These are phyloP conservation scores for Himantopus leucocephalus DNA, from an alignment of 2,113 vertebrate species.

Conservation along the genomic window DNA sequence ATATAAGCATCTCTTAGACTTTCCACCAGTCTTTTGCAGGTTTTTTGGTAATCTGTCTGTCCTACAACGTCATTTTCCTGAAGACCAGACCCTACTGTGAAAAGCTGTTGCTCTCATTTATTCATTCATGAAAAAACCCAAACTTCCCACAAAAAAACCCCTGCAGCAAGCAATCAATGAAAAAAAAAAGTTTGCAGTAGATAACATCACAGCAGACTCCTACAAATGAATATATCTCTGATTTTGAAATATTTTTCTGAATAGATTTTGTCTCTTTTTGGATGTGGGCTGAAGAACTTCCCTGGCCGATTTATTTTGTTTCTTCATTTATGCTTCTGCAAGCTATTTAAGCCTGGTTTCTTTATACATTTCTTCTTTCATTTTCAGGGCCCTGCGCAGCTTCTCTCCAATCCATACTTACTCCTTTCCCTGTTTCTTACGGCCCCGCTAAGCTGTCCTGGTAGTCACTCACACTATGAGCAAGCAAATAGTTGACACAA, in stretches of 20 bases:
- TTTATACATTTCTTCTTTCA: not conserved
- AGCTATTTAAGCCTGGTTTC: not conserved
- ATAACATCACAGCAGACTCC: not conserved
- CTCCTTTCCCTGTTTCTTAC: not conserved
- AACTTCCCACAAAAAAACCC: not conserved
- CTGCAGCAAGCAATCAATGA: not conserved
- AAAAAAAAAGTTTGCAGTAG: not conserved
- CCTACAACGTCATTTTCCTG: not conserved
- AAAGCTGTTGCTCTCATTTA: not conserved
- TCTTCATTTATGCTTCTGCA: not conserved
- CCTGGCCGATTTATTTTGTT: not conserved
- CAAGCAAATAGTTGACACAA: conserved; percentile 52
- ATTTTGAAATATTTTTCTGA: not conserved
- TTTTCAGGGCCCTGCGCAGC: not conserved
- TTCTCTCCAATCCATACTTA: not conserved
- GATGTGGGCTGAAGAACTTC: not conserved
- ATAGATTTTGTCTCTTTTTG: not conserved
- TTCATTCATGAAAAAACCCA: not conserved
- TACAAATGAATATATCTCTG: not conserved
- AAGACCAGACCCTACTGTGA: not conserved
- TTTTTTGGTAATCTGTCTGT: not conserved
- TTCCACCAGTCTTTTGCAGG: not conserved
- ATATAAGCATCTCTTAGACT: not conserved
- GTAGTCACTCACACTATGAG: not conserved
- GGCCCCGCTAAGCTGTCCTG: not conserved